Conservation (phyloP, 2,797 vertebrate genomes). For the Acipenser ruthenus region DNA sequence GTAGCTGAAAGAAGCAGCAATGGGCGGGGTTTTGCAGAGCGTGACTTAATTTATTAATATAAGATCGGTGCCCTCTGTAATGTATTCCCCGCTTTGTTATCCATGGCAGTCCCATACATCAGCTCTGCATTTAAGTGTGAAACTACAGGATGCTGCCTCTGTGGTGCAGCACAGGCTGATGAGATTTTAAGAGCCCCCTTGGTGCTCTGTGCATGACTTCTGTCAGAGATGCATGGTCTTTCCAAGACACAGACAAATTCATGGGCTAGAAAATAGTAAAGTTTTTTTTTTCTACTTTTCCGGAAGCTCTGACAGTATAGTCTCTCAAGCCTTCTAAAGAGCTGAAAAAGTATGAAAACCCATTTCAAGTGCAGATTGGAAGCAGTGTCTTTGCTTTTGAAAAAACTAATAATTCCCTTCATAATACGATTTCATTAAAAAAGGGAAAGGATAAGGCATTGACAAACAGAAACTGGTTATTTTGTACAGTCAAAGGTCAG, state of each 20-base stretch:
- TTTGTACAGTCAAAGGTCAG: background rate
- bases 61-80: background rate
- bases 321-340: too few relatives aligned
- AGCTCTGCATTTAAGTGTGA: slow-evolving; percentile 3
- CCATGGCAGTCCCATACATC: background rate
- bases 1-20: background rate
- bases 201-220: background rate
- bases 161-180: background rate
- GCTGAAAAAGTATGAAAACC: too few relatives aligned
- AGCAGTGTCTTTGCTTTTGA: background rate
- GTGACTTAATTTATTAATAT: background rate
- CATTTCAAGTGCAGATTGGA: background rate
- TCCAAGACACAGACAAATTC: background rate
- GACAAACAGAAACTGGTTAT: background rate
- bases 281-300: too few relatives aligned
- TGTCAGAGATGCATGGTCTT: slow-evolving; percentile 1
- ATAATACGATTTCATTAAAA: background rate
- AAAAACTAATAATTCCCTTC: background rate
- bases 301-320: too few relatives aligned
- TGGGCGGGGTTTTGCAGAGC: background rate
- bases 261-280: background rate
- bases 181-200: slow-evolving; percentile 5
- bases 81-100: background rate
- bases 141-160: background rate
- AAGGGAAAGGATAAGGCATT: background rate